Percentiles rank a stretch among this genome's conserved stretches.
These are phyloP conservation scores for Cyanoderma ruficeps DNA, from an alignment of 2,113 vertebrate genomes.

Conservation along the genomic window DNA sequence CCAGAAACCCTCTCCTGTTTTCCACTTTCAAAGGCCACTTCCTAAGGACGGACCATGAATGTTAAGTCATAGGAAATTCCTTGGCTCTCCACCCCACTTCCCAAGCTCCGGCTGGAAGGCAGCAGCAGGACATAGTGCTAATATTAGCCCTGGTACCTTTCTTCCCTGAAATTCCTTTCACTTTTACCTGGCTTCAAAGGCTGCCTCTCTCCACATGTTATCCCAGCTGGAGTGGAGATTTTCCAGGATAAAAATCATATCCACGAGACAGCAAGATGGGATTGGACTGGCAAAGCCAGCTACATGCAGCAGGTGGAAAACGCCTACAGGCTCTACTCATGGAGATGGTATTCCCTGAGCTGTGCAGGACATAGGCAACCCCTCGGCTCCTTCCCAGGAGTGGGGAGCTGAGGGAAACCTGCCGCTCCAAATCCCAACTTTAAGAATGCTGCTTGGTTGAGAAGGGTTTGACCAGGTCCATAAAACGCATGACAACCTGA, in stretches of 20 bases:
- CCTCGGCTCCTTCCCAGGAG: background rate
- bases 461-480: background rate
- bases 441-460: background rate
- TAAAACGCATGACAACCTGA: background rate
- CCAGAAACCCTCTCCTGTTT: conserved; percentile 45
- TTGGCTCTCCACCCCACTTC: conserved; percentile 44
- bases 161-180: background rate
- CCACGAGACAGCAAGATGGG: background rate
- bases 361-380: background rate
- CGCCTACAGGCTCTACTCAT: background rate
- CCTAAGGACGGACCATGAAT: conserved; percentile 32
- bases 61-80: conserved; percentile 58
- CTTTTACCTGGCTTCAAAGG: conserved; percentile 25
- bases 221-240: background rate
- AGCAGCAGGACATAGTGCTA: background rate
- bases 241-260: background rate
- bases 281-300: background rate
- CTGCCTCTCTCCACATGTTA: background rate
- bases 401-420: background rate
- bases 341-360: background rate
- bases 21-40: conserved; percentile 46
- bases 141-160: conserved; percentile 33
- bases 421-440: background rate
- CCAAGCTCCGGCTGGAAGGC: conserved; percentile 11
- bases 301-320: background rate